phyloP scores from a whole-genome alignment of 2,888 invertebrate genomes.

The Ashinkailepas kermadecensis region DNA sequence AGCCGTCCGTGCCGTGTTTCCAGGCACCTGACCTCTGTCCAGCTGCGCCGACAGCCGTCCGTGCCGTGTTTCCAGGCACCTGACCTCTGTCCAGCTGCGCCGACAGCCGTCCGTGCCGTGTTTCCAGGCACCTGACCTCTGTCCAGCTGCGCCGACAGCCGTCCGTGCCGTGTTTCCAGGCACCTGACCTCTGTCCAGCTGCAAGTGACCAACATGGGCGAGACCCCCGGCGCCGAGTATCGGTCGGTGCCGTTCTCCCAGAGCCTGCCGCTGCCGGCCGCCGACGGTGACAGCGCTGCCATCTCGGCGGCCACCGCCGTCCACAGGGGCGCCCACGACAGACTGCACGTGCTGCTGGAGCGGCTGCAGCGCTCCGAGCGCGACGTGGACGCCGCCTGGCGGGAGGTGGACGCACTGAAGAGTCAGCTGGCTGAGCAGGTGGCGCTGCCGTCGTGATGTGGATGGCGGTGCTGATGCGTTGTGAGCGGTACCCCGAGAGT shows the following conservation, averaged over 20 bases:
- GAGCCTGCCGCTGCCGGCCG: conserved; percentile 4
- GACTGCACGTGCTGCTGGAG: not conserved
- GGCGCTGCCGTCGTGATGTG: no score
- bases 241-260: not conserved
- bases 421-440: not conserved
- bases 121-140: no score
- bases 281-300: not conserved
- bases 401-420: not conserved
- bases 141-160: no score
- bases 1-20: no score
- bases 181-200: not conserved
- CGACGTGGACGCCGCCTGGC: conserved; percentile 3
- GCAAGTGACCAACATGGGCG: not conserved
- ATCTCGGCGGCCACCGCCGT: not conserved
- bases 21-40: no score
- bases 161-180: not conserved
- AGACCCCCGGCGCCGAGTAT: not conserved
- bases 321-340: not conserved
- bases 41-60: no score
- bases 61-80: no score
- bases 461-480: no score
- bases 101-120: no score
- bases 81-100: no score
- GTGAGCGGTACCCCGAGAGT: no score
- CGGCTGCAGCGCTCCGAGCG: not conserved